Conservation (phyloP, 2,113 vertebrate genomes). For the Odocoileus virginianus region DNA sequence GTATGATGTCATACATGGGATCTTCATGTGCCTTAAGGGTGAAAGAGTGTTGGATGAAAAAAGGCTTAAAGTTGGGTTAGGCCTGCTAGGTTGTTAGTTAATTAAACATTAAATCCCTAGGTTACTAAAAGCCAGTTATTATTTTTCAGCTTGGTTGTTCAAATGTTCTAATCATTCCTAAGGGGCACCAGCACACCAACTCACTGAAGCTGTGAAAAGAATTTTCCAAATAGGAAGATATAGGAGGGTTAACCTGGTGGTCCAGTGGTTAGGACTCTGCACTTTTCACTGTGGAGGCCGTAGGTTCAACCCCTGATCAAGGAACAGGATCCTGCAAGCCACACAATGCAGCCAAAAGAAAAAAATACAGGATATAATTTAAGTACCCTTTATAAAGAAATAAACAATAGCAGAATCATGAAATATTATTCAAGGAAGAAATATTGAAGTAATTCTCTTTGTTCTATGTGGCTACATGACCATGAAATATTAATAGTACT, state of each 20-base stretch:
- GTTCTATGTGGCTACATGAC: background rate
- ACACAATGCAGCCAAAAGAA: background rate
- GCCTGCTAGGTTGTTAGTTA: background rate
- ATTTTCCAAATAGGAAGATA: conserved; percentile 3
- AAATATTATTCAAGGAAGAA: background rate
- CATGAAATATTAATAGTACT: background rate
- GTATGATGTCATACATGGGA: conserved; percentile 95
- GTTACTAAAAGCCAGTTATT: background rate
- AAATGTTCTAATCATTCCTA: background rate
- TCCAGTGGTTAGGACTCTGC: background rate
- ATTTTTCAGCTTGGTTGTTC: background rate
- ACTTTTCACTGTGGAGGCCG: background rate
- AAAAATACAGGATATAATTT: background rate
- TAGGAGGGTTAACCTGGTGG: background rate
- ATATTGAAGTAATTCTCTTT: background rate
- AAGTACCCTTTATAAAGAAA: background rate
- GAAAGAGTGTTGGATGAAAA: background rate
- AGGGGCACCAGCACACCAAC: background rate
- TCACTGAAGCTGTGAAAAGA: background rate
- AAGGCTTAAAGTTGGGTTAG: conserved; percentile 29
- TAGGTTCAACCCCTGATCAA: background rate
- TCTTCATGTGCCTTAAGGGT: conserved; percentile 92
- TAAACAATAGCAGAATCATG: background rate
- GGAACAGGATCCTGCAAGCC: background rate
- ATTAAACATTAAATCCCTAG: background rate